A percentile compares a stretch with the other conserved stretches of the same genome.
Conservation (phyloP, 2,888 invertebrate species). For the Drosophila subsilvestris region DNA sequence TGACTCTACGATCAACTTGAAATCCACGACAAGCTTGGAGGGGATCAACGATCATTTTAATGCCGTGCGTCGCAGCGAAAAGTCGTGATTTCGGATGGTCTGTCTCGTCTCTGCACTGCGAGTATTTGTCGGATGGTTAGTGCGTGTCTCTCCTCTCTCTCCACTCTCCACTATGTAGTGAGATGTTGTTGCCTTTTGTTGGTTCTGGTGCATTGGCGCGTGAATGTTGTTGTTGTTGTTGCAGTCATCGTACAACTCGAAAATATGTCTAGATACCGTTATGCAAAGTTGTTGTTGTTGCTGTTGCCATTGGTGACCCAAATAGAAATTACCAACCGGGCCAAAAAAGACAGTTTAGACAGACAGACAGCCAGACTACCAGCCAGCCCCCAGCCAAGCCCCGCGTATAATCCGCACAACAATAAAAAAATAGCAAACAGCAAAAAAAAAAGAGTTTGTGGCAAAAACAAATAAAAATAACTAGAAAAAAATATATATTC, state of each 20-base stretch:
- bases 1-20: too few species aligned
- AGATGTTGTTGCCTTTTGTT: conserved; percentile 24
- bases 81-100: conserved; percentile 60
- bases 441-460: background rate
- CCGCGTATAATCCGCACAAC: conserved; percentile 58
- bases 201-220: conserved; percentile 48
- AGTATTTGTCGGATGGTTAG: conserved; percentile 5
- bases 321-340: conserved; percentile 61
- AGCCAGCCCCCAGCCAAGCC: conserved; percentile 41
- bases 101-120: background rate
- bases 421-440: conserved; percentile 31
- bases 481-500: background rate
- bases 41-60: conserved; percentile 68
- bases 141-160: conserved; percentile 22
- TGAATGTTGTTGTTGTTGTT: conserved; percentile 47
- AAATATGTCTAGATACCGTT: conserved; percentile 56
- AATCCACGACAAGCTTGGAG: background rate
- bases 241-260: conserved; percentile 42
- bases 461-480: background rate
- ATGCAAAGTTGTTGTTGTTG: conserved; percentile 65
- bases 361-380: background rate
- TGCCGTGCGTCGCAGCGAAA: conserved; percentile 48
- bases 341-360: conserved; percentile 45
- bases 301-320: conserved; percentile 55
- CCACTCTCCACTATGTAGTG: background rate